Conservation (phyloP, 2,888 invertebrate species). For the Hyles lineata region DNA sequence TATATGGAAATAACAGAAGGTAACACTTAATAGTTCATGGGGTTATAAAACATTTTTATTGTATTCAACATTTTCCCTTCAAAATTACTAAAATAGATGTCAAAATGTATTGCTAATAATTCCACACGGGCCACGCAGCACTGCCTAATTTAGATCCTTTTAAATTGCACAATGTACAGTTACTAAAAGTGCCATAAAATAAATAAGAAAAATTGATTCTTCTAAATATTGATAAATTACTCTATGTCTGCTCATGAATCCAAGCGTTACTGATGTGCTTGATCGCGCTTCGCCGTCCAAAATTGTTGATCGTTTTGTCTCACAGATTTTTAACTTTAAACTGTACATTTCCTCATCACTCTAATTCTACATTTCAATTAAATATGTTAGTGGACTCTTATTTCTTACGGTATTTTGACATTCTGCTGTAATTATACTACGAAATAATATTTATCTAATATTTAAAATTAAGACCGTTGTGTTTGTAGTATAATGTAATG, state of each 20-base stretch:
- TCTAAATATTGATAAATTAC: constrained; percentile 14
- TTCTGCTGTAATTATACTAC: constrained; percentile 3
- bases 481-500: background rate
- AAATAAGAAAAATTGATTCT: constrained; percentile 12
- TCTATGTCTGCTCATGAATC: constrained; percentile 25
- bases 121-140: constrained; percentile 36
- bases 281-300: constrained; percentile 62
- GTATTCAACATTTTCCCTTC: background rate
- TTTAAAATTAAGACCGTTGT: background rate
- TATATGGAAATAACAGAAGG: background rate
- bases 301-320: constrained; percentile 35
- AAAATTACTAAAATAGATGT: background rate
- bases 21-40: background rate
- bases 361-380: constrained; percentile 21
- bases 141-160: constrained; percentile 34
- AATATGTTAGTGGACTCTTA: background rate
- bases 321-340: background rate
- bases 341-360: constrained; percentile 6
- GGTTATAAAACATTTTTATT: background rate
- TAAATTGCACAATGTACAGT: constrained; percentile 35
- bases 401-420: background rate
- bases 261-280: constrained; percentile 37
- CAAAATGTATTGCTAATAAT: constrained; percentile 9
- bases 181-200: constrained; percentile 28
- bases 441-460: background rate